Evolutionary conservation across 2,113 vertebrate genomes (phyloP).

Genomic region (Melanocharis versteri): DNA sequence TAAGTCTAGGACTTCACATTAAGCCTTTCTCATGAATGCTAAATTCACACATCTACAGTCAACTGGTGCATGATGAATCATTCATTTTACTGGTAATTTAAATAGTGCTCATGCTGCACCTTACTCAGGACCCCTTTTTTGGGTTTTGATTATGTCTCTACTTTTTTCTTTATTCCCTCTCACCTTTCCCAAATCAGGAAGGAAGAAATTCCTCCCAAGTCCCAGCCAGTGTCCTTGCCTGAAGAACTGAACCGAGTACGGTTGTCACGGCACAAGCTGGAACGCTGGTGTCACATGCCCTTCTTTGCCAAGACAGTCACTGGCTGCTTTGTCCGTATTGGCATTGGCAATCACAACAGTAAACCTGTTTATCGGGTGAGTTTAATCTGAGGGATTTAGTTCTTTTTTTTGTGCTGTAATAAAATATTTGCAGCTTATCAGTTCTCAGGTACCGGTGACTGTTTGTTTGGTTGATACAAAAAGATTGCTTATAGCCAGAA

Average conservation of each 20-base stretch:
- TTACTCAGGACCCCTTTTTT: background rate
- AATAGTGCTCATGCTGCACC: background rate
- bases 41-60: background rate
- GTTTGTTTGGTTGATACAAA: background rate
- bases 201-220: constrained; percentile 94
- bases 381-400: background rate
- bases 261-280: constrained; percentile 93
- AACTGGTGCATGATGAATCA: background rate
- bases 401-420: background rate
- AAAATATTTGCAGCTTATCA: background rate
- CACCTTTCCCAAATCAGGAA: constrained; percentile 74
- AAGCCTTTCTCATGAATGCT: background rate
- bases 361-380: constrained; percentile 96
- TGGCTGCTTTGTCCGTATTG: constrained; percentile 96
- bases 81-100: background rate
- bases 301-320: constrained; percentile 97
- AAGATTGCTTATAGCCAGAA: background rate
- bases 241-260: constrained; percentile 95
- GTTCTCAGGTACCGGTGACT: background rate
- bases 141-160: background rate
- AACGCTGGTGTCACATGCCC: constrained; percentile 99
- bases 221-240: constrained; percentile 91
- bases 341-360: constrained; percentile 97
- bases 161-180: background rate
- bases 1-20: background rate